These are phyloP conservation scores for Cremastinae sp. DNA, from an alignment of 2,888 invertebrate species.

Conservation along the genomic window DNA sequence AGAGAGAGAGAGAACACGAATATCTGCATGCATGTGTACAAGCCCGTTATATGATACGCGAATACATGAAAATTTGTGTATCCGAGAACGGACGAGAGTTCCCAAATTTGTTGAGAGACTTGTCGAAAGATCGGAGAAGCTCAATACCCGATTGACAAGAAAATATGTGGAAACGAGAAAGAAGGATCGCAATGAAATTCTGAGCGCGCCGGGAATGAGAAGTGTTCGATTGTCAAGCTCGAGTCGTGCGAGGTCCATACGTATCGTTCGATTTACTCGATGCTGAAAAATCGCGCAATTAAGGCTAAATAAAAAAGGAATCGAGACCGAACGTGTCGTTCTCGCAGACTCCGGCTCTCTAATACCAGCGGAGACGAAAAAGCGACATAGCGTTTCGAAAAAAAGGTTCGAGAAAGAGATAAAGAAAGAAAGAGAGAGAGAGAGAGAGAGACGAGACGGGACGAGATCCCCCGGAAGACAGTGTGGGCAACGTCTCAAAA, in stretches of 20 bases:
- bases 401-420: slow-evolving; percentile 15
- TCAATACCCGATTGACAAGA: too few species aligned
- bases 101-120: too few species aligned
- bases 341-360: slow-evolving; percentile 68
- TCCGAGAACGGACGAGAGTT: background rate
- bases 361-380: slow-evolving; percentile 67
- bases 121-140: too few species aligned
- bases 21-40: too few species aligned
- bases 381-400: slow-evolving; percentile 45
- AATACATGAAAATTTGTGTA: too few species aligned
- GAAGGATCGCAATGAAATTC: slow-evolving; percentile 1
- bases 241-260: too few species aligned
- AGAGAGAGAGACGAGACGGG: slow-evolving; percentile 49
- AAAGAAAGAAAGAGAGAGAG: slow-evolving; percentile 24
- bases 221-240: slow-evolving; percentile 7
- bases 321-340: slow-evolving; percentile 31
- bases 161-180: too few species aligned
- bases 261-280: too few species aligned
- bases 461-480: slow-evolving; percentile 72
- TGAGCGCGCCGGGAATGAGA: background rate
- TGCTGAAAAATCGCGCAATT: too few species aligned
- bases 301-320: slow-evolving; percentile 5
- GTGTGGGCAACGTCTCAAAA: slow-evolving; percentile 74
- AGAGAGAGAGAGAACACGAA: slow-evolving; percentile 31
- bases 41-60: too few species aligned